A percentile compares a stretch with the other conserved stretches of the same genome.
phyloP scores from a whole-genome alignment of 2,888 invertebrate species.

The Ophioninae sp. region DNA sequence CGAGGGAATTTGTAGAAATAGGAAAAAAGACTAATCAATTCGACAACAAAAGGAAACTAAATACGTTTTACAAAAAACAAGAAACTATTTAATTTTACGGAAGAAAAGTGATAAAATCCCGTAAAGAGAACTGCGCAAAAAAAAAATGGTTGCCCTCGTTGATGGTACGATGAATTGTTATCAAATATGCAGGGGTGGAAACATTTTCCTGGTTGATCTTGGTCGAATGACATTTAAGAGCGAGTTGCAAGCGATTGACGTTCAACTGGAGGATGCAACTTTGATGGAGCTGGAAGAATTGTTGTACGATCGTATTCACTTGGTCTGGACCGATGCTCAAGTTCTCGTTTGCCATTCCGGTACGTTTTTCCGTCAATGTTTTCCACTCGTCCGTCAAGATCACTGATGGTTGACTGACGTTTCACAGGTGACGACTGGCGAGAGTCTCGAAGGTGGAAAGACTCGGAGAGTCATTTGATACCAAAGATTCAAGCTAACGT shows the following conservation, averaged over 20 bases:
- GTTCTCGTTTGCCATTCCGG: constrained; percentile 84
- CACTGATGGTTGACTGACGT: background rate
- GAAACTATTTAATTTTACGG: no score
- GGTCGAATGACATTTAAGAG: constrained; percentile 87
- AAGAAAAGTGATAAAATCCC: no score
- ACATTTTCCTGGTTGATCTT: constrained; percentile 87
- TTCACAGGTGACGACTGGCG: constrained; percentile 88
- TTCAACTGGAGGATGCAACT: constrained; percentile 88
- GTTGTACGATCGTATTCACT: constrained; percentile 88
- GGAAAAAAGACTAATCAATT: no score
- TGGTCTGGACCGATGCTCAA: constrained; percentile 87
- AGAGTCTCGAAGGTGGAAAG: constrained; percentile 86
- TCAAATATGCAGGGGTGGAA: constrained; percentile 83
- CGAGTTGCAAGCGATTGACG: constrained; percentile 87
- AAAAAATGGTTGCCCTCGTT: background rate
- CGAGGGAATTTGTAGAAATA: background rate
- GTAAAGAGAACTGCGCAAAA: no score
- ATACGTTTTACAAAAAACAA: no score
- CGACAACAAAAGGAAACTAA: no score
- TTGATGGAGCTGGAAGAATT: constrained; percentile 92
- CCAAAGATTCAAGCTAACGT: constrained; percentile 86
- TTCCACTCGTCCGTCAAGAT: no score
- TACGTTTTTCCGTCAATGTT: constrained; percentile 66
- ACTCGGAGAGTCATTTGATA: constrained; percentile 89
- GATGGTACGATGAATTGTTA: background rate